These are phyloP conservation scores for Pseudorhiza aurosa DNA, from an alignment of 30 jellyfish, hydroid and myxozoan genomes.

Conservation along the genomic window DNA sequence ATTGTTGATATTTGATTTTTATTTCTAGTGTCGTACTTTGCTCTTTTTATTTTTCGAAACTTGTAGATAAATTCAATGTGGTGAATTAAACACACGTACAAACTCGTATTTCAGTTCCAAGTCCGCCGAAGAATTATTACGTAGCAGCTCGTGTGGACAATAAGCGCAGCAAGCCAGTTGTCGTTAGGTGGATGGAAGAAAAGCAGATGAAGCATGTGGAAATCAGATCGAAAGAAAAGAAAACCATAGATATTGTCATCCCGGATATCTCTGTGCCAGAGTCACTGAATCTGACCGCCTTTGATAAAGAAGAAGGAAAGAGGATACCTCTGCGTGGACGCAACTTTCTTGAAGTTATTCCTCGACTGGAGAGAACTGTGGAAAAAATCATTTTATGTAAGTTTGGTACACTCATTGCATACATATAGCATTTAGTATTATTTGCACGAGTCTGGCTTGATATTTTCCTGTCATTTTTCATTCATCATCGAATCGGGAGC, in stretches of 20 bases:
- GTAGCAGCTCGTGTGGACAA: not conserved
- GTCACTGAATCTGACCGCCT: constrained; percentile 1
- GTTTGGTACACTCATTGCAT: not conserved
- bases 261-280: not conserved
- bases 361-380: not conserved
- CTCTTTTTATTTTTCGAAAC: no score
- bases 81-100: no score
- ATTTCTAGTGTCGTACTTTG: no score
- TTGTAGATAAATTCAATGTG: no score
- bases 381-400: not conserved
- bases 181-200: not conserved
- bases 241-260: not conserved
- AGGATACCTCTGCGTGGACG: not conserved
- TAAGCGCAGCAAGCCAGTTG: not conserved
- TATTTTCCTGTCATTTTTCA: no score
- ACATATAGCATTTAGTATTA: no score
- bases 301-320: constrained; percentile 13
- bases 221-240: not conserved
- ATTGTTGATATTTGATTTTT: no score
- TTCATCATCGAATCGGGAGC: no score
- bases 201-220: not conserved
- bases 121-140: not conserved
- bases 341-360: not conserved
- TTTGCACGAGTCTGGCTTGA: no score
- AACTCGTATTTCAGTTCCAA: not conserved